Percentiles rank a stretch among this genome's conserved stretches.
These are phyloP conservation scores for Capreolus pygargus DNA, from an alignment of 2,113 vertebrate species.

Conservation along the genomic window DNA sequence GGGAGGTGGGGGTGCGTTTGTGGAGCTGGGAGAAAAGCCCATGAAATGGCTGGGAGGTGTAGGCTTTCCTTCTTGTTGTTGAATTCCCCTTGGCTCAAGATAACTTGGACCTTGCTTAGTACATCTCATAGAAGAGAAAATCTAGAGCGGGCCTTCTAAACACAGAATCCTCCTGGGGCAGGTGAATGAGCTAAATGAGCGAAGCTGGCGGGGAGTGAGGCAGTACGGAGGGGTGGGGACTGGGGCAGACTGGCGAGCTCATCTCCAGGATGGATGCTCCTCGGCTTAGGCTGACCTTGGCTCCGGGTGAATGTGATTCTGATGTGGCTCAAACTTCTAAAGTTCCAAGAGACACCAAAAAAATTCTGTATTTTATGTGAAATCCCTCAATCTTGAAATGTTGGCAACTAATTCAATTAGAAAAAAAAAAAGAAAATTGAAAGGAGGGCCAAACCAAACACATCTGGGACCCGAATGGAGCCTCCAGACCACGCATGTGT, in stretches of 20 bases:
- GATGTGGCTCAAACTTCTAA: background rate
- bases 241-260: background rate
- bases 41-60: fast-evolving
- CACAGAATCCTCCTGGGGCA: background rate
- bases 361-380: background rate
- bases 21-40: background rate
- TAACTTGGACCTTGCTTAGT: background rate
- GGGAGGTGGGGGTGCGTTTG: fast-evolving
- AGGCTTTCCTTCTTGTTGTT: background rate
- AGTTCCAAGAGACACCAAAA: background rate
- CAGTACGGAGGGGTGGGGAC: background rate
- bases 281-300: background rate
- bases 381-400: background rate
- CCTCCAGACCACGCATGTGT: background rate
- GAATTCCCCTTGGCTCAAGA: background rate
- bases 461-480: background rate
- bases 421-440: background rate
- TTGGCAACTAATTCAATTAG: background rate
- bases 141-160: background rate
- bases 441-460: background rate
- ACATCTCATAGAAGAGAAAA: background rate
- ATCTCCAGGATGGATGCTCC: background rate
- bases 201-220: background rate
- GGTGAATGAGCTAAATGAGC: background rate
- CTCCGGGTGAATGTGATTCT: background rate